These are phyloP conservation scores for Myocastor coypus DNA, from an alignment of 2,113 vertebrate genomes.

Conservation along the genomic window DNA sequence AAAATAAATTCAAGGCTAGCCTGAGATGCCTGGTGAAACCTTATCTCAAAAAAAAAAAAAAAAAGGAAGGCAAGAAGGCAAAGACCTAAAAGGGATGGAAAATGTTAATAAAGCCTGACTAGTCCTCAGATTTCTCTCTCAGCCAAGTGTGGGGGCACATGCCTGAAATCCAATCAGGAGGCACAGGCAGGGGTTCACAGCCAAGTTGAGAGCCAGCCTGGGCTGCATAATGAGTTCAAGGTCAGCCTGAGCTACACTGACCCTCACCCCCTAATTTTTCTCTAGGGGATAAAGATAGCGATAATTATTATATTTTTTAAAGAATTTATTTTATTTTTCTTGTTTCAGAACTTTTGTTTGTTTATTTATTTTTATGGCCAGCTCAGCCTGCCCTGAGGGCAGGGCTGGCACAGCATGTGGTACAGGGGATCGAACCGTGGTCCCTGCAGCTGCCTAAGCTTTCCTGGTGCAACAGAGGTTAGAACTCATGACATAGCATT, in stretches of 20 bases:
- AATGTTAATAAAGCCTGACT: not conserved
- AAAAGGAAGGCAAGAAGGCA: not conserved
- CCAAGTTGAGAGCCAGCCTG: not conserved
- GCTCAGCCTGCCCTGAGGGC: no score
- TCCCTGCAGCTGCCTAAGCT: no score
- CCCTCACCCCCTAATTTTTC: not conserved
- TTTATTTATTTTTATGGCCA: no score
- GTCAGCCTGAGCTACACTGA: not conserved
- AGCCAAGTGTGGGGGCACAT: not conserved
- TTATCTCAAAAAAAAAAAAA: not conserved
- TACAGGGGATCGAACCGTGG: no score
- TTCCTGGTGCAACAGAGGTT: no score
- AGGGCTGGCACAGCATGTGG: no score
- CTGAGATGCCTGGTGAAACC: no score
- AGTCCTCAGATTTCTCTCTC: not conserved
- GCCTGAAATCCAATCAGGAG: not conserved
- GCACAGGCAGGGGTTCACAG: not conserved
- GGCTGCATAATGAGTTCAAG: not conserved
- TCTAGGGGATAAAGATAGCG: not conserved
- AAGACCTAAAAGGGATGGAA: not conserved
- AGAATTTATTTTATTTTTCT: no score
- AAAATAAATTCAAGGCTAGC: no score
- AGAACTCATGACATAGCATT: no score
- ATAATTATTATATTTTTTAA: not conserved
- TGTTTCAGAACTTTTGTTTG: no score